Percentiles rank a stretch among this genome's conserved stretches.
Evolutionary conservation across 2,888 invertebrate species (phyloP).

Genomic region (Heliothis peltigera): DNA sequence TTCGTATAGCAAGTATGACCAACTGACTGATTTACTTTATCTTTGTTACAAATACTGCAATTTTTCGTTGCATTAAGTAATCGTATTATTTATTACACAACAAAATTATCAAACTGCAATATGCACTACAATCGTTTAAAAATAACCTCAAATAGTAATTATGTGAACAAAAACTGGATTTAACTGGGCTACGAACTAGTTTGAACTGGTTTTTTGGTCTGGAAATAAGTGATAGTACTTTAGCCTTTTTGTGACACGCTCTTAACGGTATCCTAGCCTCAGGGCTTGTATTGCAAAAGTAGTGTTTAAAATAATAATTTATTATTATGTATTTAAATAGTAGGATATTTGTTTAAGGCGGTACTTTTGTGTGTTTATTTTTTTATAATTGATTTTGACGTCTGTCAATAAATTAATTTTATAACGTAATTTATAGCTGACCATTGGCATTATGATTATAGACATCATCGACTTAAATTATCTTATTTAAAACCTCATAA

Average conservation of each 20-base stretch:
- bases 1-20: too few relatives aligned
- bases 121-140: slow-evolving; percentile 26
- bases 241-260: slow-evolving; percentile 12
- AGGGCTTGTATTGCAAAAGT: slow-evolving; percentile 15
- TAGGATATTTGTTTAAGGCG: not conserved
- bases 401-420: slow-evolving; percentile 1
- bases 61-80: not conserved
- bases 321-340: slow-evolving; percentile 17
- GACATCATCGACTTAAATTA: not conserved
- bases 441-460: too few relatives aligned
- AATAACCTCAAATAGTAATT: slow-evolving; percentile 22
- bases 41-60: too few relatives aligned
- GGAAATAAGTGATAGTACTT: slow-evolving; percentile 30
- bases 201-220: slow-evolving; percentile 32
- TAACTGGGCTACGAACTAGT: slow-evolving; percentile 40
- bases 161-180: slow-evolving; percentile 36
- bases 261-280: slow-evolving; percentile 31
- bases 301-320: slow-evolving; percentile 5
- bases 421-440: not conserved
- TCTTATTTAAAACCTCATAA: not conserved
- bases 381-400: too few relatives aligned
- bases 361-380: not conserved
- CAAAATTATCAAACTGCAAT: slow-evolving; percentile 28
- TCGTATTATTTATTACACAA: not conserved
- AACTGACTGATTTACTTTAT: too few relatives aligned